These are phyloP conservation scores for Tragelaphus buxtoni DNA, from an alignment of 2,113 vertebrate genomes.

Conservation along the genomic window DNA sequence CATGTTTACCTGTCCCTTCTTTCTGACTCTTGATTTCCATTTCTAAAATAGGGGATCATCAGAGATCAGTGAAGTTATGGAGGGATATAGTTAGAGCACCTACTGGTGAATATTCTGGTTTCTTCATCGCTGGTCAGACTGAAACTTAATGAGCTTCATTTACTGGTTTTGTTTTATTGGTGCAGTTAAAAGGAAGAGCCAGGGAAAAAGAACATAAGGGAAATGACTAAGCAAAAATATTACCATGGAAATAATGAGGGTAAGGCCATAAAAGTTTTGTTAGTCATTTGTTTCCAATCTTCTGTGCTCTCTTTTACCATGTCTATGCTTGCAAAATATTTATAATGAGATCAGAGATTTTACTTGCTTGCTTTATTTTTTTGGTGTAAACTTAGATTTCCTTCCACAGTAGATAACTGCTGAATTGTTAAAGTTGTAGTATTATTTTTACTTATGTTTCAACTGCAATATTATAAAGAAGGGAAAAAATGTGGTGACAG, in stretches of 20 bases:
- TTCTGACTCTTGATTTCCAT: neutral
- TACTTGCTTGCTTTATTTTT: neutral
- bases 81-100: neutral
- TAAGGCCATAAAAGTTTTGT: neutral
- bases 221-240: constrained; percentile 5
- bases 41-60: neutral
- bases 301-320: neutral
- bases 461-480: neutral
- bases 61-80: neutral
- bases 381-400: neutral
- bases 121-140: neutral
- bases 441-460: neutral
- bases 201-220: neutral
- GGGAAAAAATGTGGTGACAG: neutral
- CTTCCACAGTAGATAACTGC: neutral
- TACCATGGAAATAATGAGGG: neutral
- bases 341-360: neutral
- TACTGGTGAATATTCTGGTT: neutral
- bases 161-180: neutral
- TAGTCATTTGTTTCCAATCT: neutral
- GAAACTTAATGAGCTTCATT: neutral
- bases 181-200: neutral
- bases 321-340: constrained; percentile 32
- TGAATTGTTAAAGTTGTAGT: neutral
- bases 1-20: neutral